Base-by-base conservation (phyloP, 1,140 invertebrate genomes). In the Zaprionus camerounensis region DNA sequence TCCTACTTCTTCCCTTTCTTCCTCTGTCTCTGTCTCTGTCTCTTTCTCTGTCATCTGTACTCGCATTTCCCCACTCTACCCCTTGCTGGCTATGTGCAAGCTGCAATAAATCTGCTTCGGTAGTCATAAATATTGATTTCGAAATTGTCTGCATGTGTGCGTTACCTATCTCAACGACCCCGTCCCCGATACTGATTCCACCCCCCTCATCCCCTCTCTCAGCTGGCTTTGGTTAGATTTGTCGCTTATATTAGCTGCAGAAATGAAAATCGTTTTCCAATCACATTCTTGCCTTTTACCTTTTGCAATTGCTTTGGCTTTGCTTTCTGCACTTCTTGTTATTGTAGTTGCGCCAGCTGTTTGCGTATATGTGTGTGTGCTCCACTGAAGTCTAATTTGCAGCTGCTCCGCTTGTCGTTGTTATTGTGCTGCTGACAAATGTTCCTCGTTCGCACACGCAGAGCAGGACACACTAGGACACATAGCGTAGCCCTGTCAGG, bases 181-280 rank as follows among this genome's bases (percentile, higher is more conserved):
- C 38, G 38, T 15, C 38, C 38, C 38, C 38, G 13, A 13, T 15
- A 6, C 38, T n/a, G 13, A 2, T 13, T 0, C 13, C 4, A 13
- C 5, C 38, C 38, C 2, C 15, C 38, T 12, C 12, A 11, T 3
- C 15, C 15, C 5, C 15, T 0, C 2, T n/a, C 38, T n/a, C 5
- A 46, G 41, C 41, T 46, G n/a, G 57, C 58, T 71, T 73, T 55
- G 76, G 76, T 76, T 88, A 85, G 85, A 90, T 90, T 91, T 90
- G 85, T 90, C 85, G 85, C 82, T 90, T 84, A 82, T 90, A 90
- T 90, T 90, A 90, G 85, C 85, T 90, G 85, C 85, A 85, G 85
- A 90, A 90, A 90, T 90, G 85, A 90, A 90, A 90, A 90, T 90
- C 85, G 85, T 85, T 90, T 90, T 90, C 81, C 79, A 90, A 90